A percentile compares a stretch with the other conserved stretches of the same genome.
These are phyloP conservation scores for Gandaritis pyraliata DNA, from an alignment of 2,888 invertebrate species.

Conservation along the genomic window DNA sequence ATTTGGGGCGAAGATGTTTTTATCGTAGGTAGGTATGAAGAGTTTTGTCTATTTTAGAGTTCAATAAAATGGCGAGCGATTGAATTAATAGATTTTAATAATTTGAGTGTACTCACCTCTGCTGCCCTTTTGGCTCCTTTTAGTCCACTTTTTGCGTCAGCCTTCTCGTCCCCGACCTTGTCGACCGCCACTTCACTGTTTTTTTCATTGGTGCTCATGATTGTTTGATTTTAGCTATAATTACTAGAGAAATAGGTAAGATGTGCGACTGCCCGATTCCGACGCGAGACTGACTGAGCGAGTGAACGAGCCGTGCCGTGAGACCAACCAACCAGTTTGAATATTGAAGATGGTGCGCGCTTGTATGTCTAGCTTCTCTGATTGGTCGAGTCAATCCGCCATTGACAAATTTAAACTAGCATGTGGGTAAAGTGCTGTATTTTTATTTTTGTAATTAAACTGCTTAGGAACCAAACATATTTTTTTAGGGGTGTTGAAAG, in stretches of 20 bases:
- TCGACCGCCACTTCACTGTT: slow-evolving; percentile 93
- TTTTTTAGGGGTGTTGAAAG: slow-evolving; percentile 55
- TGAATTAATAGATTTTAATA: slow-evolving; percentile 73
- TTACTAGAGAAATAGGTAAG: slow-evolving; percentile 68
- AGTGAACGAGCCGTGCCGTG: slow-evolving; percentile 77
- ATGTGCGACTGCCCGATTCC: slow-evolving; percentile 84
- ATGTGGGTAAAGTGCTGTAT: slow-evolving; percentile 64
- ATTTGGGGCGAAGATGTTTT: slow-evolving; percentile 1
- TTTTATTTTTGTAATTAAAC: slow-evolving; percentile 44
- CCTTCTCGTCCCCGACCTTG: slow-evolving; percentile 92
- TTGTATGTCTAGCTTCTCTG: slow-evolving; percentile 66
- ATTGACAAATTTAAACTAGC: slow-evolving; percentile 69
- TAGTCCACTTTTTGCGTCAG: slow-evolving; percentile 90
- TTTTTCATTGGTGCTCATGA: slow-evolving; percentile 88
- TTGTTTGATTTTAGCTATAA: slow-evolving; percentile 77
- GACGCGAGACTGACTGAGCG: slow-evolving; percentile 88
- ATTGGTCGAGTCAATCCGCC: slow-evolving; percentile 72
- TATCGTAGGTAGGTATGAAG: not conserved
- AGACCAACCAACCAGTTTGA: slow-evolving; percentile 88
- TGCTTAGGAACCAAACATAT: slow-evolving; percentile 20
- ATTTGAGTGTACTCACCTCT: slow-evolving; percentile 89
- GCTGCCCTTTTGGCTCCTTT: slow-evolving; percentile 95
- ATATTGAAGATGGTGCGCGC: slow-evolving; percentile 92
- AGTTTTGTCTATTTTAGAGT: slow-evolving; percentile 45
- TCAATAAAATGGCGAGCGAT: slow-evolving; percentile 84